Base-by-base conservation (phyloP, 2,888 invertebrate species). In the Agrotis ipsilon region DNA sequence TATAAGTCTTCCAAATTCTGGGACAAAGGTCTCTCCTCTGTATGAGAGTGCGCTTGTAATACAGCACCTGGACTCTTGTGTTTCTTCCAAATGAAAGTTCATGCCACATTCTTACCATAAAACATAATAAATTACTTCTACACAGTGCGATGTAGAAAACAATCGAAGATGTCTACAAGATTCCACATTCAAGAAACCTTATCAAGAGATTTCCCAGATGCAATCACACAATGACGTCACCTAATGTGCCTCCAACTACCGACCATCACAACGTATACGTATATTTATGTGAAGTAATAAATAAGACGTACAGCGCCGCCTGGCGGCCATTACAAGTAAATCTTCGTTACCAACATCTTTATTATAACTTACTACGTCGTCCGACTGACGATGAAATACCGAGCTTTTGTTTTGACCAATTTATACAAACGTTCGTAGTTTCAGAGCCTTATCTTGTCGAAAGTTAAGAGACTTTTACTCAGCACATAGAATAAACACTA, bases 301-400 rank as follows among this genome's bases (percentile, higher is more conserved):
- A 78, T 59, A 66, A 45, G 13, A 19, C 16, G 11, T 1, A 1
- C 54, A 46, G 54, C 48, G 54, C 5, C 45, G 45, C 7, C 62
- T 54, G 54, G 24, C 46, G 52, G 45, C 61, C 58, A 61, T 68
- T 46, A 43, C 6, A 59, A 64, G 62, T 82, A 73, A 70, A 75
- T 78, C 78, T 83, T 73, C 64, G 58, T 72, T 73, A 72, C 62
- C 61, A 52, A n/a, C 54, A 63, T 62, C 71, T 69, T 82, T 79
- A 73, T 82, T 82, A 69, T 27, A 69, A 73, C 73, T 73, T 59
- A 54, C 18, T 18, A 24, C 51, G 57, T 52, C 51, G 57, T 52
- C 62, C 66, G 27, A 58, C 64, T 54, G 76, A 69, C 69, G 63
- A 58, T 64, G 78, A 73, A 62, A 69, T 52, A 76, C 64, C 59